Conservation (phyloP, 2,888 invertebrate genomes). For the Leucoma salicis region DNA sequence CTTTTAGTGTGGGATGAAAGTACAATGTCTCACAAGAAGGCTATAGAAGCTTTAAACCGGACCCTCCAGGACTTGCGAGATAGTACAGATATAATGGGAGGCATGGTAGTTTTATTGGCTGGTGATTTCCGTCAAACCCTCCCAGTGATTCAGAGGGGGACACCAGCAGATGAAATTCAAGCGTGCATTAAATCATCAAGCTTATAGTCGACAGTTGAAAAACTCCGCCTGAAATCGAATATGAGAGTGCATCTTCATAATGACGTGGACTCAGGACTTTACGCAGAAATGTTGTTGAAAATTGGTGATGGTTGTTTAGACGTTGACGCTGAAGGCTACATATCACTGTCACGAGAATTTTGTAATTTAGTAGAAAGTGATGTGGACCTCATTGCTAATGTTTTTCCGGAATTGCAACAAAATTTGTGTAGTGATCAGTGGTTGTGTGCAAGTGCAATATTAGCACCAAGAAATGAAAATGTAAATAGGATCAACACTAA, state of each 20-base stretch:
- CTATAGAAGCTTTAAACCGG: constrained; percentile 11
- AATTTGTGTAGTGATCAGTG: constrained; percentile 1
- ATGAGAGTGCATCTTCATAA: constrained; percentile 32
- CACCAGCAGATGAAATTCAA: constrained; percentile 33
- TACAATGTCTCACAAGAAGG: constrained; percentile 27
- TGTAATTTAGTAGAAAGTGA: constrained; percentile 2
- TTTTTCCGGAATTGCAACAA: constrained; percentile 1
- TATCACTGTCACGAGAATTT: constrained; percentile 3
- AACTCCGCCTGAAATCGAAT: constrained; percentile 28
- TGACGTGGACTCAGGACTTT: constrained; percentile 23
- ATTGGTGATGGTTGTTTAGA: constrained; percentile 3
- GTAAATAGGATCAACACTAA: background rate
- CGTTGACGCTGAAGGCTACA: background rate
- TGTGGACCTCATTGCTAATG: background rate
- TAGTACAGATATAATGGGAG: constrained; percentile 25
- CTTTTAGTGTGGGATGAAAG: constrained; percentile 35
- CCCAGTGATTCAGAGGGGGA: constrained; percentile 27
- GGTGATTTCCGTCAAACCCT: constrained; percentile 17
- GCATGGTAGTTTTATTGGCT: constrained; percentile 19
- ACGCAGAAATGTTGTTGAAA: constrained; percentile 1
- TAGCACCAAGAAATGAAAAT: constrained; percentile 1
- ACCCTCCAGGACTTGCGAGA: background rate
- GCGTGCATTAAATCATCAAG: constrained; percentile 29
- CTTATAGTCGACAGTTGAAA: constrained; percentile 24
- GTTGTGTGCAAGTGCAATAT: constrained; percentile 1